Base-by-base conservation (phyloP, 2,888 invertebrate species). In the Xylota segnis region DNA sequence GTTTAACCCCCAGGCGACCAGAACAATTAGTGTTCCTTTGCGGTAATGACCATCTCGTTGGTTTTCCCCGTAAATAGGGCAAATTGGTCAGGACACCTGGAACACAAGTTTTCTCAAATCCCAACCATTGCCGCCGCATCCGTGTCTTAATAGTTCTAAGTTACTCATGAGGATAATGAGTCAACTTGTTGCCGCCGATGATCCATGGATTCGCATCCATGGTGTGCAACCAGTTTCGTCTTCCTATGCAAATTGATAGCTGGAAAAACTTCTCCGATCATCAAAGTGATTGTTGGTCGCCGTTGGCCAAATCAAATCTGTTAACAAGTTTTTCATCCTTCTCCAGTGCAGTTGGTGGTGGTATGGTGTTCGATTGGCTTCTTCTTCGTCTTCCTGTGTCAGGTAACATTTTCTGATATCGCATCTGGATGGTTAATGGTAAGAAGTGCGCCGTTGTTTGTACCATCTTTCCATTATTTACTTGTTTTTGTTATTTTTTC, bases 261-360 rank as follows among this genome's bases (percentile, higher is more conserved):
- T 61, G 78, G 78, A 83, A 83, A 83, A 74, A 83, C 83, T 71
- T 74, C 74, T 65, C 43, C 75, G 71, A 83, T 81, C 79, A 75
- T 79, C 79, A 79, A 75, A 84, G 81, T 79, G 84, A 84, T 84
- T 84, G 79, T 81, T 70, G 27, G 65, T 84, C 75, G 79, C 79
- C 79, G 84, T 75, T 84, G 79, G 84, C 79, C 79, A 75, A 81
- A 84, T 84, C 75, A 79, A 84, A 84, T 84, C 84, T 79, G 84
- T 84, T 79, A 79, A 84, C 84, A 84, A 79, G 84, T 84, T 84
- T 84, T 81, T 75, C 70, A 59, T 79, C 81, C 83, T 76, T 76
- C 66, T 65, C 12, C 68, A 37, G 23, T 65, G 12, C 68, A 37
- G 23, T 58, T 59, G 18, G 6, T 12, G 34, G n/a, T 18, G 9